These are phyloP conservation scores for Altica lythri DNA, from an alignment of 2,888 invertebrate genomes.

Conservation along the genomic window DNA sequence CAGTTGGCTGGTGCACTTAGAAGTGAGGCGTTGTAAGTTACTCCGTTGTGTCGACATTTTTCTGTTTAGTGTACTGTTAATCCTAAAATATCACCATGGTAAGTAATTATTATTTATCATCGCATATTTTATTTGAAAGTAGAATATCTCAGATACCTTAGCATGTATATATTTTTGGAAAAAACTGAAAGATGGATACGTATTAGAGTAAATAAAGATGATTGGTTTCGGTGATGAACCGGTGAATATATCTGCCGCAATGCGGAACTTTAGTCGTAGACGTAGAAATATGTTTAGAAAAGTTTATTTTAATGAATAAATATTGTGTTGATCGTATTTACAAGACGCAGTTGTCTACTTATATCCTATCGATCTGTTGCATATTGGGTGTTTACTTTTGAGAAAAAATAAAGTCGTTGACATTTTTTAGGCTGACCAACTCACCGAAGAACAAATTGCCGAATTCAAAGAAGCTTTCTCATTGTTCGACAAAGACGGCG, in stretches of 20 bases:
- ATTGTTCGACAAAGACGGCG: conserved; percentile 99
- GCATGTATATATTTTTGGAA: conserved; percentile 36
- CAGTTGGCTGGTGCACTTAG: conserved; percentile 56
- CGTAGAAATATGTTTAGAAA: conserved; percentile 7
- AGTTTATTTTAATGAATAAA: conserved; percentile 5
- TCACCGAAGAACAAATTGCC: conserved; percentile 98
- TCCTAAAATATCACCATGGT: conserved; percentile 58
- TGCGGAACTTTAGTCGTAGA: conserved; percentile 47
- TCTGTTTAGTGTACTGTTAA: conserved; percentile 50
- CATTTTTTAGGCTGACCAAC: conserved; percentile 81
- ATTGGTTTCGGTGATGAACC: conserved; percentile 46
- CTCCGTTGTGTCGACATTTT: conserved; percentile 46
- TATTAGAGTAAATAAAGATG: conserved; percentile 50
- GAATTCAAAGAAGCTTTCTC: conserved; percentile 99
- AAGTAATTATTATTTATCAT: conserved; percentile 49
- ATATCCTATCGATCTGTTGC: conserved; percentile 47
- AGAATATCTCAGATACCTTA: conserved; percentile 9
- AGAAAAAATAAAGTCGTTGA: conserved; percentile 14
- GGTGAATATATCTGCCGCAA: conserved; percentile 53
- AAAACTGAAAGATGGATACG: conserved; percentile 37
- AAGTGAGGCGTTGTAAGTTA: conserved; percentile 46
- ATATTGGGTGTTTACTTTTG: conserved; percentile 47
- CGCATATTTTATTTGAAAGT: conserved; percentile 32
- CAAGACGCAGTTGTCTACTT: neutral
- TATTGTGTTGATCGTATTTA: conserved; percentile 1